Percentiles rank a stretch among this genome's conserved stretches.
Evolutionary conservation across 1,140 invertebrate species (phyloP).

Genomic region (Zaprionus capensis): DNA sequence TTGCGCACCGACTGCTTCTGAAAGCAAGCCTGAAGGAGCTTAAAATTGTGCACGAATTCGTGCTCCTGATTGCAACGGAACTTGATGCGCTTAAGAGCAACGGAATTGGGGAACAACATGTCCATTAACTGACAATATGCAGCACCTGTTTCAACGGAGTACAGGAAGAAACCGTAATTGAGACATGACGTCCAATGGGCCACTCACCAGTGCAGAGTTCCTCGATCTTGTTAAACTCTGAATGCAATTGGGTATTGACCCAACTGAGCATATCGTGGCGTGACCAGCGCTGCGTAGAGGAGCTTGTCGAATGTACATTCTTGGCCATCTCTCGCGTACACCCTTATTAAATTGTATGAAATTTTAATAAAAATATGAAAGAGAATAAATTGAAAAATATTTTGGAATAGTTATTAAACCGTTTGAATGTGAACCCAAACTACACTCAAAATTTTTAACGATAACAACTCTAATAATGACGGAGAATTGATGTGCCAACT

Average conservation of each 20-base stretch:
- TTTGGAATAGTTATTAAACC: background rate
- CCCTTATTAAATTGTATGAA: no score
- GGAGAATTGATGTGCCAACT: background rate
- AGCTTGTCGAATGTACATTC: constrained; percentile 35
- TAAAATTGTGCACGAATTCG: constrained; percentile 99
- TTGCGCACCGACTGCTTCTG: constrained; percentile 98
- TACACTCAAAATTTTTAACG: background rate
- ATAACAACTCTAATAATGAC: background rate
- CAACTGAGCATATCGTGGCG: constrained; percentile 38
- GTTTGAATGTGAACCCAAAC: background rate
- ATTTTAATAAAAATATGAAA: background rate
- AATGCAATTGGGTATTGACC: constrained; percentile 29
- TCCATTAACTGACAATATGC: constrained; percentile 99
- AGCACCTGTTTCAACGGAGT: constrained; percentile 85
- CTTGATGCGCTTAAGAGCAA: constrained; percentile 97
- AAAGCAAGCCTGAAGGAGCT: constrained; percentile 97
- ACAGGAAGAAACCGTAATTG: background rate
- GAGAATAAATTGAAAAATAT: background rate
- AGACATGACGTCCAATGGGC: background rate
- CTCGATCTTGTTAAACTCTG: constrained; percentile 35
- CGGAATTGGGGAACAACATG: constrained; percentile 96
- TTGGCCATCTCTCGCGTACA: constrained; percentile 20
- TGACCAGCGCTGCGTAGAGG: constrained; percentile 23
- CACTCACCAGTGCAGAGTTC: constrained; percentile 39
- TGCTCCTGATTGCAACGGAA: constrained; percentile 98